phyloP scores from a whole-genome alignment of 1,140 invertebrate species.

The Phymorhynchus buccinoides region DNA sequence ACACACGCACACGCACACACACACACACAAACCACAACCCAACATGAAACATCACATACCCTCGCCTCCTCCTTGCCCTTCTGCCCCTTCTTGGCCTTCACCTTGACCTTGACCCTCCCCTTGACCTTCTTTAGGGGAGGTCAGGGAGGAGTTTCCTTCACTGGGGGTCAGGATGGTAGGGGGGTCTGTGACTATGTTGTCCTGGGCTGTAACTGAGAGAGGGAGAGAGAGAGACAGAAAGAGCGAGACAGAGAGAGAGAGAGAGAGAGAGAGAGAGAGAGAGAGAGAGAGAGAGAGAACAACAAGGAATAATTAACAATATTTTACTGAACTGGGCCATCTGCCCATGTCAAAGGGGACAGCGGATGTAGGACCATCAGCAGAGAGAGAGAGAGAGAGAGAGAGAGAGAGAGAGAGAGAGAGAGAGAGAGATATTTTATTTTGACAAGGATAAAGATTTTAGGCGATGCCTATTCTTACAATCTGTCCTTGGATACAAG shows the following conservation, averaged over 20 bases:
- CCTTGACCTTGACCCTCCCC: not conserved
- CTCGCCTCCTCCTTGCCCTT: not conserved
- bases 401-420: not conserved
- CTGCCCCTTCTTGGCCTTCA: slow-evolving; percentile 1
- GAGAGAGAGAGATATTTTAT: too few relatives aligned
- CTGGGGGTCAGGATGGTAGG: not conserved
- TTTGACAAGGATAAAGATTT: too few relatives aligned
- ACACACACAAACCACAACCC: not conserved
- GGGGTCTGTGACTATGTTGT: not conserved
- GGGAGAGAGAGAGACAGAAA: too few relatives aligned
- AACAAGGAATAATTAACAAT: too few relatives aligned
- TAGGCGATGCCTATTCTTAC: not conserved
- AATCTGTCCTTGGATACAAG: too few relatives aligned
- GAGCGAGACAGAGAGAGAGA: not conserved
- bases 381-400: too few relatives aligned
- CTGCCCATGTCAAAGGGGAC: too few relatives aligned
- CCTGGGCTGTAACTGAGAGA: not conserved
- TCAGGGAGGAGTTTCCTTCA: not conserved
- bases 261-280: not conserved
- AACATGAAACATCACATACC: not conserved
- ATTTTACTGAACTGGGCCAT: too few relatives aligned
- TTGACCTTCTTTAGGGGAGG: not conserved
- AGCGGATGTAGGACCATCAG: too few relatives aligned
- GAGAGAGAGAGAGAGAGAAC: not conserved
- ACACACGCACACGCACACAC: not conserved